Evolutionary conservation across 2,797 vertebrate genomes (phyloP).

Genomic region (Neoniphon sammara): DNA sequence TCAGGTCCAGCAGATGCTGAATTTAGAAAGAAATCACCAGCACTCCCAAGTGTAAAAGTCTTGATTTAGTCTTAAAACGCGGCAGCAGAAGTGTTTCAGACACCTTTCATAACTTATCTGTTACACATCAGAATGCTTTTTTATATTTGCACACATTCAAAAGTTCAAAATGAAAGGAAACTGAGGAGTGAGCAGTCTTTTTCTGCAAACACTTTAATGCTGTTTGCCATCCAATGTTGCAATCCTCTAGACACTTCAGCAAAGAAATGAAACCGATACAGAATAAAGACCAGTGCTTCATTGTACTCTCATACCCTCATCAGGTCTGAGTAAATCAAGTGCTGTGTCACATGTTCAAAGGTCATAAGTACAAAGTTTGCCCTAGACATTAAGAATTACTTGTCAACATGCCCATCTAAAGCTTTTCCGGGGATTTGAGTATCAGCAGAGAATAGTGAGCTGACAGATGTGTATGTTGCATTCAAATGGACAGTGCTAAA

Average conservation of each 20-base stretch:
- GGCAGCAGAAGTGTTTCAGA: slow-evolving; percentile 20
- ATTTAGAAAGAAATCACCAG: not conserved
- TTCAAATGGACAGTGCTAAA: not conserved
- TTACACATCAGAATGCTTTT: slow-evolving; percentile 10
- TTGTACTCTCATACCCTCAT: slow-evolving; percentile 4
- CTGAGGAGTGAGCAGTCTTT: slow-evolving; percentile 6
- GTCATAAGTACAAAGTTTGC: slow-evolving; percentile 10
- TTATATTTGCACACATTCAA: slow-evolving; percentile 2
- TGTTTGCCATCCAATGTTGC: slow-evolving; percentile 21
- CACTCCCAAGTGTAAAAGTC: not conserved
- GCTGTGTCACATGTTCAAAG: slow-evolving; percentile 44
- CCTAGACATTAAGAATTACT: slow-evolving; percentile 11
- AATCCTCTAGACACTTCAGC: slow-evolving; percentile 21
- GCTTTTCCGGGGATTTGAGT: slow-evolving; percentile 1
- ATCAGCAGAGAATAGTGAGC: not conserved
- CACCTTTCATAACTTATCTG: not conserved
- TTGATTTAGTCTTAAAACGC: slow-evolving; percentile 48
- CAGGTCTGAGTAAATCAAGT: slow-evolving; percentile 33
- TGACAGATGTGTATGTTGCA: not conserved
- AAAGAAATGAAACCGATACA: not conserved
- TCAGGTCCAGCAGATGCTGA: not conserved
- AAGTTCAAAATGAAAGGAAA: slow-evolving; percentile 2
- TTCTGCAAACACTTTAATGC: slow-evolving; percentile 23
- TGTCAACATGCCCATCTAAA: not conserved
- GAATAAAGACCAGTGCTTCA: slow-evolving; percentile 54